Evolutionary conservation across 2,888 invertebrate genomes (phyloP).

Genomic region (Macrophya alboannulata): DNA sequence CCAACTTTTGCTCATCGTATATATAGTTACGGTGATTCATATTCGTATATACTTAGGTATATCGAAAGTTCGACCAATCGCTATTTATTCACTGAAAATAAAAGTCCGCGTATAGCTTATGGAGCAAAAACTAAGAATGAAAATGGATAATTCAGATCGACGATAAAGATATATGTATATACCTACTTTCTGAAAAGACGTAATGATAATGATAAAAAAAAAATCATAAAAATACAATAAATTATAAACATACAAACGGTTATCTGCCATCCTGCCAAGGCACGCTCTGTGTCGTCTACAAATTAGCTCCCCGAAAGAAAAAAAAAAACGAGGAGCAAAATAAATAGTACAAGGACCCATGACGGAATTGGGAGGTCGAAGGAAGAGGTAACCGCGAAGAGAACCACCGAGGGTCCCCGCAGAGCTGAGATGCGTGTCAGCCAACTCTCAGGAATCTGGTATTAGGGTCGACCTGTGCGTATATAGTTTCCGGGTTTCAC

Average conservation of each 20-base stretch:
- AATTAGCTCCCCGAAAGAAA: conserved; percentile 18
- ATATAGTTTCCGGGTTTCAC: conserved; percentile 32
- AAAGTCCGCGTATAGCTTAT: neutral
- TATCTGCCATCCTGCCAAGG: conserved; percentile 20
- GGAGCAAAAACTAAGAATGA: neutral
- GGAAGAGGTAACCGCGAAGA: conserved; percentile 40
- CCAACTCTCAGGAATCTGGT: conserved; percentile 27
- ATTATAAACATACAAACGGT: neutral
- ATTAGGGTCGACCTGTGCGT: conserved; percentile 30
- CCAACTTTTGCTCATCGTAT: conserved; percentile 11
- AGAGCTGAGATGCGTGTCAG: conserved; percentile 35
- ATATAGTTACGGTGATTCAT: neutral
- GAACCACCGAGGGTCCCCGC: conserved; percentile 14
- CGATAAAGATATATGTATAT: neutral
- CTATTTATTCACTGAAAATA: neutral
- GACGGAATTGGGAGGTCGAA: conserved; percentile 5
- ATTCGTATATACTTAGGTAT: neutral
- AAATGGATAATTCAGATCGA: neutral
- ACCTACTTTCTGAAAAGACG: neutral
- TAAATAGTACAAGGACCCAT: conserved; percentile 35
- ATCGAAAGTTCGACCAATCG: conserved; percentile 11
- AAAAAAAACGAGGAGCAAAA: conserved; percentile 6
- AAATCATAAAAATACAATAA: neutral
- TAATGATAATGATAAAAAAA: neutral
- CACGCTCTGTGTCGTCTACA: neutral